These are phyloP conservation scores for Myrmecobius fasciatus DNA, from an alignment of 2,113 vertebrate genomes.

Conservation along the genomic window DNA sequence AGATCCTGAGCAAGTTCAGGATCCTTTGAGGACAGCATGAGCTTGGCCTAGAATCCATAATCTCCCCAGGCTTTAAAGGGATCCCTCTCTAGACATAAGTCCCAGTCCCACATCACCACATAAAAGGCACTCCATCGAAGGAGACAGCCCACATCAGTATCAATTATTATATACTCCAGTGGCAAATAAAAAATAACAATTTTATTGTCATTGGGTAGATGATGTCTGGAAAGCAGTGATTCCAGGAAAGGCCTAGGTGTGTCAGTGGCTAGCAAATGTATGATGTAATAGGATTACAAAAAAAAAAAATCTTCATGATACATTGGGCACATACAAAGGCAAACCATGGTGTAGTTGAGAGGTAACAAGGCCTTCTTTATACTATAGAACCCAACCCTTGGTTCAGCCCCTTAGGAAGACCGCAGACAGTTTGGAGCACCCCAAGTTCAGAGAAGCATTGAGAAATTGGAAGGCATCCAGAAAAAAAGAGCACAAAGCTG, in stretches of 20 bases:
- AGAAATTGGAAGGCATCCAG: slow-evolving; percentile 63
- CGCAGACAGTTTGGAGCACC: slow-evolving; percentile 59
- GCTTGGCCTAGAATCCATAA: background rate
- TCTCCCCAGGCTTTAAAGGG: background rate
- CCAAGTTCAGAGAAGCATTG: slow-evolving; percentile 42
- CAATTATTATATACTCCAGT: background rate
- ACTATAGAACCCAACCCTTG: background rate
- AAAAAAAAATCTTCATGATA: background rate
- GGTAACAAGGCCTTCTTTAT: slow-evolving; percentile 53
- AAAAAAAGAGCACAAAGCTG: slow-evolving; percentile 39
- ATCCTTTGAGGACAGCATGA: background rate
- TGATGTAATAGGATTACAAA: slow-evolving; percentile 25
- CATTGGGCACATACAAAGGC: slow-evolving; percentile 26
- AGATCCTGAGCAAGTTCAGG: background rate
- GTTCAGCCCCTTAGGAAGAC: slow-evolving; percentile 39
- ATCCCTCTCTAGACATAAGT: fast-evolving
- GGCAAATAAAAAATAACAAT: background rate
- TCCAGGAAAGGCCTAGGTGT: slow-evolving; percentile 23
- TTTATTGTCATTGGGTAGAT: background rate
- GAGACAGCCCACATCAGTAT: background rate
- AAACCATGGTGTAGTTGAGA: slow-evolving; percentile 10
- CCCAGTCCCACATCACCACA: background rate
- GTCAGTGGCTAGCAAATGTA: background rate
- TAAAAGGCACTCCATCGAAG: background rate
- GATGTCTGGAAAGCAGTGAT: background rate